Evolutionary conservation across 2,888 invertebrate genomes (phyloP).

Genomic region (Watsonalla cultraria): DNA sequence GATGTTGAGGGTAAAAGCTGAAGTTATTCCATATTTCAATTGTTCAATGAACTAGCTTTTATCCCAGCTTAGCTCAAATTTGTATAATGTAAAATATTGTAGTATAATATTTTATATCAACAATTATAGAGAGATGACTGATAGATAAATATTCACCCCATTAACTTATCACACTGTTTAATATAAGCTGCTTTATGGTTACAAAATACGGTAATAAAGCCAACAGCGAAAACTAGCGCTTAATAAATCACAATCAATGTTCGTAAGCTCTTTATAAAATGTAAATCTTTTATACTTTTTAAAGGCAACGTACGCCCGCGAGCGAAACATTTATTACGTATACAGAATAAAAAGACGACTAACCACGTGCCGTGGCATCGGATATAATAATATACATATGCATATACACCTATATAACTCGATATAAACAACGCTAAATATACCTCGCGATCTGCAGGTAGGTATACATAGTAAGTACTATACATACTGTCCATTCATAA

Average conservation of each 20-base stretch:
- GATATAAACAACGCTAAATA: constrained; percentile 47
- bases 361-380: constrained; percentile 61
- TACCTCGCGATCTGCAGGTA: constrained; percentile 34
- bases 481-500: constrained; percentile 76
- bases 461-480: constrained; percentile 58
- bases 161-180: no score
- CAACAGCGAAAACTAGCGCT: background rate
- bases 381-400: constrained; percentile 28
- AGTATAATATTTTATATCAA: no score
- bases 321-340: constrained; percentile 34
- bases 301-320: constrained; percentile 22
- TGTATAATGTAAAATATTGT: no score
- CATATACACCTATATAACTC: constrained; percentile 48
- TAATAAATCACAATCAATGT: constrained; percentile 10
- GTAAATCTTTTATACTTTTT: constrained; percentile 16
- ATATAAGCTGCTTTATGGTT: no score
- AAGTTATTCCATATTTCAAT: no score
- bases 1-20: no score
- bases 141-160: no score
- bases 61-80: no score
- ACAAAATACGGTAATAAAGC: background rate
- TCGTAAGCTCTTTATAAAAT: constrained; percentile 11
- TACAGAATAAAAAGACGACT: constrained; percentile 44
- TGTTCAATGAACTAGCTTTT: no score
- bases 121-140: no score